Evolutionary conservation across 1,140 invertebrate species (phyloP).

Genomic region (Venturia canescens): DNA sequence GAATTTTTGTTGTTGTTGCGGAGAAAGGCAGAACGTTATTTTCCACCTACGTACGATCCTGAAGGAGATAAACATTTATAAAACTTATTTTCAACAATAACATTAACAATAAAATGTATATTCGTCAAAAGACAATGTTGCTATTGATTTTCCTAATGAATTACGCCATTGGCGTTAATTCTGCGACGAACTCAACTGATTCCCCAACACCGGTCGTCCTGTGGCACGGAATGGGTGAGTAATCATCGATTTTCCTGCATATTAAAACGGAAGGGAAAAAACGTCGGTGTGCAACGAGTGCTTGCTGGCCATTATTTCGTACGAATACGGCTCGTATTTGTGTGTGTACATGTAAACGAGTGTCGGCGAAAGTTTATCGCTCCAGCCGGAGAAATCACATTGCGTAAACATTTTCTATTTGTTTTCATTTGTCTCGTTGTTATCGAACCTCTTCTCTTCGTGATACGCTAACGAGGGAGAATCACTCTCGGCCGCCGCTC

Average conservation of each 20-base stretch:
- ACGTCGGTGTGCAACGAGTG: no score
- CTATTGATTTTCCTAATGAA: slow-evolving; percentile 59
- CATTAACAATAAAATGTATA: slow-evolving; percentile 49
- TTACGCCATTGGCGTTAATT: slow-evolving; percentile 39
- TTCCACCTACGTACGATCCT: neutral
- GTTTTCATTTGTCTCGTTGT: slow-evolving; percentile 45
- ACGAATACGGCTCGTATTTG: slow-evolving; percentile 11
- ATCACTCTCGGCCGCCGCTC: no score
- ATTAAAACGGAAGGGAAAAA: slow-evolving; percentile 36
- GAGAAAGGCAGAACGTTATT: neutral
- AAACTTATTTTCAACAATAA: neutral
- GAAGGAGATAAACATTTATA: slow-evolving; percentile 4
- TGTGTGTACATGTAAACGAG: slow-evolving; percentile 24
- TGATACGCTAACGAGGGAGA: no score
- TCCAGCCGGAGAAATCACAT: neutral
- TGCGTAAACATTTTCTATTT: neutral
- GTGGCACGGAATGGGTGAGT: slow-evolving; percentile 90
- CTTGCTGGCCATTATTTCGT: no score
- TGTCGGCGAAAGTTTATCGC: slow-evolving; percentile 9
- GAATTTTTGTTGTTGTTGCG: neutral
- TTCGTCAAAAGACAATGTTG: slow-evolving; percentile 46
- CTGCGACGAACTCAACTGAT: slow-evolving; percentile 16
- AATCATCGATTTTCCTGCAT: slow-evolving; percentile 31
- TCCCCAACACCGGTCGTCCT: slow-evolving; percentile 80
- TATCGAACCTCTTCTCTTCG: no score